Evolutionary conservation across 2,113 vertebrate species (phyloP), one percentile per base, ranked within the genome.

Genomic region (Forbesichthys agassizii): DNA sequence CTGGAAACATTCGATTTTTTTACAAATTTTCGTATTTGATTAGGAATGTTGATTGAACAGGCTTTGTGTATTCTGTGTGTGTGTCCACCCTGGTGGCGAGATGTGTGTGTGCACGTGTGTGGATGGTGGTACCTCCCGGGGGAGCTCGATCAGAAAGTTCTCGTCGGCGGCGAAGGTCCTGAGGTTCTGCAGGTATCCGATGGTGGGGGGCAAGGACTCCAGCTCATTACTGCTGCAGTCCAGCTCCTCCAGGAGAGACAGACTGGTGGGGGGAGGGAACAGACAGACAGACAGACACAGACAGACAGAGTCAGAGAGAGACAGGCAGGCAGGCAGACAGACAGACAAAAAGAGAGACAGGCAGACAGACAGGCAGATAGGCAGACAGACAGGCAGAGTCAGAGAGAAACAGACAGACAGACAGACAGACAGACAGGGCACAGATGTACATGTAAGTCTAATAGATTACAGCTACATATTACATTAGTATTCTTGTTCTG

Each of bases 151-250:
- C 42, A 99, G 95, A 90, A 99, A 98, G 87, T 99, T 99, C 88
- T 99, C 98, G 56, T 99, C 98, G 0, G 95, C 97, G 7, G 97
- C 95, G 75, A 99, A 88, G 0, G 97, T 99, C 77, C 97, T 91
- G 54, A 99, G 94, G 89, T 87, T 98, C 82, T 95, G 94, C 81
- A 99, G 93, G 92, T 97, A 99, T 68, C 98, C 98, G 1, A 98
- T 94, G 61, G 97, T 98, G 48, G 95, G 88, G 74, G 98, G 98
- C 48, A 99, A 88, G 0, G 92, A 93, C 87, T 99, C 97, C 92
- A 99, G 80, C 87, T 99, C 97, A 72, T 99, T 99, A 87, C 98
- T 98, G 92, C 98, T 99, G 85, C 96, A 98, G 92, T 99, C 98
- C 79, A 99, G 95, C 81, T 99, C 98, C 92, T 99, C 98, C 92